These are phyloP conservation scores for Hylia prasina DNA, from an alignment of 2,113 vertebrate species.

Conservation along the genomic window DNA sequence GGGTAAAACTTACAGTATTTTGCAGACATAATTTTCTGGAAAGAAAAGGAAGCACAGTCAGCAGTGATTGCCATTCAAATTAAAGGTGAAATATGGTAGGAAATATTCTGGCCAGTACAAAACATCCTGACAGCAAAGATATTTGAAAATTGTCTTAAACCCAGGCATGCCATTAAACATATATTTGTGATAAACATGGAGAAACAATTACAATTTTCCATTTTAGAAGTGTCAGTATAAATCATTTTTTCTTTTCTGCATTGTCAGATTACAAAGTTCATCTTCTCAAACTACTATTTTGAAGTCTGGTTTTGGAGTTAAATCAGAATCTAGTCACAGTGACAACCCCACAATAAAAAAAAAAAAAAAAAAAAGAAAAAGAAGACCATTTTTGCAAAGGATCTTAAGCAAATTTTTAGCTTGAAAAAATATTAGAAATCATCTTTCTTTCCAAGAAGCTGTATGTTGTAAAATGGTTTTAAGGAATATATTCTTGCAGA, in stretches of 20 bases:
- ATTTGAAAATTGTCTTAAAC: background rate
- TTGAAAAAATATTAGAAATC: background rate
- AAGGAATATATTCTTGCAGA: background rate
- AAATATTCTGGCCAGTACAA: background rate
- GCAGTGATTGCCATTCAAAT: background rate
- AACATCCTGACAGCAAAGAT: background rate
- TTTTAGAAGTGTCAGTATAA: background rate
- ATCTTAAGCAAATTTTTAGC: slow-evolving; percentile 15
- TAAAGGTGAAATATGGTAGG: background rate
- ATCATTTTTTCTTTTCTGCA: background rate
- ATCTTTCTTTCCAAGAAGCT: background rate
- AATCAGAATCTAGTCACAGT: background rate
- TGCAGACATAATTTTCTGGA: background rate
- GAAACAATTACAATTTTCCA: background rate
- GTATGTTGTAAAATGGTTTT: background rate
- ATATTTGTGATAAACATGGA: background rate
- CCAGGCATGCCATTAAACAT: background rate
- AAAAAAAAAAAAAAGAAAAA: background rate
- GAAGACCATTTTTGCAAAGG: background rate
- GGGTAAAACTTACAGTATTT: background rate
- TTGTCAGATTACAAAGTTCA: background rate
- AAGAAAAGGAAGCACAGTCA: background rate
- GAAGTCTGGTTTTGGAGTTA: background rate
- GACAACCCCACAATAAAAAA: background rate
- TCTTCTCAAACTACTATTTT: background rate